Percentiles rank a stretch among this genome's conserved stretches.
These are phyloP conservation scores for Madoqua kirkii DNA, from an alignment of 2,113 vertebrate genomes.

Conservation along the genomic window DNA sequence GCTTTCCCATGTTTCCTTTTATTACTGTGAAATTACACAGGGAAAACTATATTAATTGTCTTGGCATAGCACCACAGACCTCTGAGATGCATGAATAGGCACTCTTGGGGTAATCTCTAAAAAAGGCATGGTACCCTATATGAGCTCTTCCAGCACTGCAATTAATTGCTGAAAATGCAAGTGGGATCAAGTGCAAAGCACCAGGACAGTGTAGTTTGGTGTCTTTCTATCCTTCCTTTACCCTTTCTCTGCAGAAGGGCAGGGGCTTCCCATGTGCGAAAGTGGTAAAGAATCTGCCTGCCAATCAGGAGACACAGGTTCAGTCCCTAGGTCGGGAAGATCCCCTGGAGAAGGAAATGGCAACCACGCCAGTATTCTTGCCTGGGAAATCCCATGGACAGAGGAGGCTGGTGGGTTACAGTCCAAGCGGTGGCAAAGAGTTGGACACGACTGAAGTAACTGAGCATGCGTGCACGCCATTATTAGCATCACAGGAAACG, in stretches of 20 bases:
- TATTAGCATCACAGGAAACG: not conserved
- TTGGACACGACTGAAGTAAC: not conserved
- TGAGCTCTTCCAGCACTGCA: not conserved
- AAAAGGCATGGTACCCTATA: not conserved
- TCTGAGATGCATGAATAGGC: not conserved
- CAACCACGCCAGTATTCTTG: not conserved
- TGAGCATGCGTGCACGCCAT: not conserved
- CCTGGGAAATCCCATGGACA: not conserved
- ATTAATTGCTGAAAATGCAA: not conserved
- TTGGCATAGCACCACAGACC: not conserved
- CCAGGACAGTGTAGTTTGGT: not conserved
- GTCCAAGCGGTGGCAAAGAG: not conserved
- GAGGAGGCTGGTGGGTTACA: not conserved
- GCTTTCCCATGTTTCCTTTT: not conserved
- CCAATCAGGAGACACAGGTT: not conserved
- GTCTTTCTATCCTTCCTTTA: not conserved
- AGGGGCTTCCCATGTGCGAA: not conserved
- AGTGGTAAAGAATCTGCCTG: not conserved
- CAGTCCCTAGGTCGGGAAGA: not conserved
- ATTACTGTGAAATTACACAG: not conserved
- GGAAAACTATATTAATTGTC: not conserved
- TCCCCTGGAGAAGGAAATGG: not conserved
- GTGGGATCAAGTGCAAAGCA: not conserved
- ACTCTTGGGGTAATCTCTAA: not conserved
- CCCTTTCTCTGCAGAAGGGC: not conserved